Evolutionary conservation across 2,797 vertebrate species (phyloP), one percentile per base, ranked within the genome.

Genomic region (Chelon labrosus): DNA sequence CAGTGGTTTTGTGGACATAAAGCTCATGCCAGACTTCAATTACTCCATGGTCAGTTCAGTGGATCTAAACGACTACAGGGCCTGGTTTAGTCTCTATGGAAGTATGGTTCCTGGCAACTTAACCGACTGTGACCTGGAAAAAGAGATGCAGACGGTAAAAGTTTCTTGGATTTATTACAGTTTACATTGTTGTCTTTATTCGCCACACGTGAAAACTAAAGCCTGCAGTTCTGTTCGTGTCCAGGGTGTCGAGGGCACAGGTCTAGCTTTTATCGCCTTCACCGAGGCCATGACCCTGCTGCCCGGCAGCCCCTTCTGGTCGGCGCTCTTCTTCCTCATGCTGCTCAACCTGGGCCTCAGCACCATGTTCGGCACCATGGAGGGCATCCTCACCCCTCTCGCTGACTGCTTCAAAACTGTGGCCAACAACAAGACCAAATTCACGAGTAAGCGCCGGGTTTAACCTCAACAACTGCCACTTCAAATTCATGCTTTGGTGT

Each of bases 301-400:
- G 22, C 95, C 96, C 0, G 94, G 90, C 4, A 95, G 95, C 56
- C 90, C 94, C 0, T 95, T 96, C 87, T 97, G 96, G 96, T 95
- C 95, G 0, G 75, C 92, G 0, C 80, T 97, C 35, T 96, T 96
- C 89, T 96, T 97, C 85, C 92, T 97, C 65, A 93, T 96, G 95
- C 85, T 96, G 79, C 93, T 97, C 73, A 94, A 92, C 62, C 55
- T 95, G 71, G 95, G 94, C 7, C 85, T 98, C 66, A 95, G 93
- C 87, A 94, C 94, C 55, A 94, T 93, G 91, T 92, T 96, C 7
- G 96, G 95, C 2, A 95, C 92, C 10, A 93, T 95, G 93, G 95
- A 97, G 50, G 95, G 95, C 27, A 94, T 97, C 85, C 86, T 97
- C 5, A 93, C 94, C 0, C 94, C 95, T 0, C 93, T 97, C 39